These are phyloP conservation scores for Beris morrisii DNA, from an alignment of 2,888 invertebrate genomes.

Conservation along the genomic window DNA sequence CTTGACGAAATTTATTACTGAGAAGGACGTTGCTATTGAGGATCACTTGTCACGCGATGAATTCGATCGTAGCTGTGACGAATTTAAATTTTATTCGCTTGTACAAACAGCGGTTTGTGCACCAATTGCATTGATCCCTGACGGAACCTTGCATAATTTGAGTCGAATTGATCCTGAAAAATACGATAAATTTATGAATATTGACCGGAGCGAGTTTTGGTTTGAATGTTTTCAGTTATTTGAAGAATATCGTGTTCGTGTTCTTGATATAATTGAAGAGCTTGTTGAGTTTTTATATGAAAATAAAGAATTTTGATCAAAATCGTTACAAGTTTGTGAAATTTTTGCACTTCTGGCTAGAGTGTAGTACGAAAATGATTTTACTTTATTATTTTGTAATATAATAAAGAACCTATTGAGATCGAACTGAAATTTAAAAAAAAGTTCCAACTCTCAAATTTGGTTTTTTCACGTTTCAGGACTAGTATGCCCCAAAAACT, in stretches of 20 bases:
- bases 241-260: conserved; percentile 42
- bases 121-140: conserved; percentile 52
- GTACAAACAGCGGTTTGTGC: conserved; percentile 51
- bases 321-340: too few relatives aligned
- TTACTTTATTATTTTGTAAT: too few relatives aligned
- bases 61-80: conserved; percentile 50
- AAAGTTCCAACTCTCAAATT: too few relatives aligned
- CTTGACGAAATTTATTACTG: conserved; percentile 44
- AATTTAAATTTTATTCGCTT: conserved; percentile 49
- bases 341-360: too few relatives aligned
- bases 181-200: conserved; percentile 19
- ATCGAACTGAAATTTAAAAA: too few relatives aligned
- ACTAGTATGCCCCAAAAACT: too few relatives aligned
- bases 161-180: conserved; percentile 11
- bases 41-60: conserved; percentile 46
- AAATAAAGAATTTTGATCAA: neutral
- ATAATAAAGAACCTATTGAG: too few relatives aligned
- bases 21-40: conserved; percentile 42
- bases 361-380: too few relatives aligned
- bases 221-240: conserved; percentile 45
- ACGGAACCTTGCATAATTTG: conserved; percentile 40
- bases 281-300: conserved; percentile 30
- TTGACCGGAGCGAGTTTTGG: conserved; percentile 47
- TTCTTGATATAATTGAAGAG: conserved; percentile 41
- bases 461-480: too few relatives aligned